A percentile compares a stretch with the other conserved stretches of the same genome.
Evolutionary conservation across 1,140 invertebrate genomes (phyloP).

Genomic region (Antheraea mylitta): DNA sequence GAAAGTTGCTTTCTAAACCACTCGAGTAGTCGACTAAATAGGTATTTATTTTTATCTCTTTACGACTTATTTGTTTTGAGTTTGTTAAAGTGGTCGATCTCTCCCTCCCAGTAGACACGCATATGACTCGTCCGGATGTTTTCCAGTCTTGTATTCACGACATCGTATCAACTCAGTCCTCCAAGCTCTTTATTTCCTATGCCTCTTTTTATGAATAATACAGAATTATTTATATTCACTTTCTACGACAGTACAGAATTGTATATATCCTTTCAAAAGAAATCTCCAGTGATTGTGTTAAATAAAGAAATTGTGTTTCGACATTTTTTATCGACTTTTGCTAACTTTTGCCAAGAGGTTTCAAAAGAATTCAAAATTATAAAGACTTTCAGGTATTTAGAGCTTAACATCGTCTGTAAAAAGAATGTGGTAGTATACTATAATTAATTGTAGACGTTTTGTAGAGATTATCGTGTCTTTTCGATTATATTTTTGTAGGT

Average conservation of each 20-base stretch:
- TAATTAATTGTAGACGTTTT: too few species aligned
- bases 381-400: too few species aligned
- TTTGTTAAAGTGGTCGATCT: constrained; percentile 2
- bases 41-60: constrained; percentile 32
- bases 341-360: not conserved
- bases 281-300: constrained; percentile 16
- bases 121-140: constrained; percentile 32
- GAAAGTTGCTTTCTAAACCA: not conserved
- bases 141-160: constrained; percentile 25
- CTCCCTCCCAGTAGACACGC: not conserved
- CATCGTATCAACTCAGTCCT: constrained; percentile 35
- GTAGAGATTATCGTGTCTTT: too few species aligned
- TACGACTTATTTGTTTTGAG: constrained; percentile 36
- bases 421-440: too few species aligned
- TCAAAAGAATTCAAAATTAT: too few species aligned
- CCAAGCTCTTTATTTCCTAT: constrained; percentile 34
- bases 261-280: constrained; percentile 21
- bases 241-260: not conserved
- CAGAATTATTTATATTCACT: constrained; percentile 33
- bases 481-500: too few species aligned
- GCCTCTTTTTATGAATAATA: constrained; percentile 31
- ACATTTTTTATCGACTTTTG: constrained; percentile 16
- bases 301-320: constrained; percentile 34
- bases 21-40: constrained; percentile 9
- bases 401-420: too few species aligned